These are phyloP conservation scores for Pachydiplax longipennis DNA, from an alignment of 2,888 invertebrate species.

Conservation along the genomic window DNA sequence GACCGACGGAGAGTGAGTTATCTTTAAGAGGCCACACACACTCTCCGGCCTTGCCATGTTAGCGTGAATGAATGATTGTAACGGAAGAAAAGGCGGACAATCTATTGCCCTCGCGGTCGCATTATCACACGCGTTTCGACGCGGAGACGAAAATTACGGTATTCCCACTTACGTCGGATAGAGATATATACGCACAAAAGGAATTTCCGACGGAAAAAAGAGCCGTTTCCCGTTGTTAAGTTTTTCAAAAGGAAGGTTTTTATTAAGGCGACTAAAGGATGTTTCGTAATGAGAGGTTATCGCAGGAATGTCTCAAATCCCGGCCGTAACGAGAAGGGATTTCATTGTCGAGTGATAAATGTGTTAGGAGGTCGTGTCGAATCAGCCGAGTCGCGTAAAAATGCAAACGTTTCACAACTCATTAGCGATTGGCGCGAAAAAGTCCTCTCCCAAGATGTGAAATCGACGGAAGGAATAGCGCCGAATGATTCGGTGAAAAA, in stretches of 20 bases:
- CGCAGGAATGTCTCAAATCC: background rate
- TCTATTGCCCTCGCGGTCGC: background rate
- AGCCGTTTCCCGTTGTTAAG: background rate
- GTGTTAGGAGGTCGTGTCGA: background rate
- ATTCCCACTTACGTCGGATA: background rate
- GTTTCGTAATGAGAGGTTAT: background rate
- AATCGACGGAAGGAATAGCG: background rate
- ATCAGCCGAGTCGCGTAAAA: background rate
- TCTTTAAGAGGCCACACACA: constrained; percentile 13
- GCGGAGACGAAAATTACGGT: background rate
- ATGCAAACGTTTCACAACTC: background rate
- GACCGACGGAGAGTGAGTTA: background rate
- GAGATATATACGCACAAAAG: background rate
- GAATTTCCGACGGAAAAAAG: background rate
- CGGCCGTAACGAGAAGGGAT: background rate
- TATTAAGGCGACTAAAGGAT: background rate
- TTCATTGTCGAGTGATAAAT: background rate
- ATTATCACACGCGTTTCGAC: background rate
- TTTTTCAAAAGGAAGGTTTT: background rate
- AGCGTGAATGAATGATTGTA: background rate
- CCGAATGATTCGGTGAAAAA: constrained; percentile 6
- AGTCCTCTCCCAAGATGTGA: background rate
- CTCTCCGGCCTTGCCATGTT: background rate
- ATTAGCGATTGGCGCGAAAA: background rate
- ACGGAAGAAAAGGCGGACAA: background rate